Conservation (phyloP, 2,113 vertebrate genomes). For the Salvator merianae region DNA sequence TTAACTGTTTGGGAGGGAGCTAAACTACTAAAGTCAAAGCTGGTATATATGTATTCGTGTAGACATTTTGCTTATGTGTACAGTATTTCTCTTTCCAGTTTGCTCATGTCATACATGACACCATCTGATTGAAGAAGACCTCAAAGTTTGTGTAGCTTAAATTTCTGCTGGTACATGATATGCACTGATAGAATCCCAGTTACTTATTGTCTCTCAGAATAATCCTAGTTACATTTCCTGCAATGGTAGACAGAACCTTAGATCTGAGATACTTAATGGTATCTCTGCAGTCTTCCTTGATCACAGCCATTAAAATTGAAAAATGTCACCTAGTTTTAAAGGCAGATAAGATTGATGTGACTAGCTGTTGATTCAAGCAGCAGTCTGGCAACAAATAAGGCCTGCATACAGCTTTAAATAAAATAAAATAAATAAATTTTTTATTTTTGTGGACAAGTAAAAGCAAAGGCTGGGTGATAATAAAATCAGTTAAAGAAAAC, state of each 20-base stretch:
- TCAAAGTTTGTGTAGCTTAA: background rate
- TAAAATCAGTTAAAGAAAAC: slow-evolving; percentile 12
- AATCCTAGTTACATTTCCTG: background rate
- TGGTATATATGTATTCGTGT: background rate
- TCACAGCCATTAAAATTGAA: slow-evolving; percentile 42
- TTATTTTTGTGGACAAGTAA: slow-evolving; percentile 25
- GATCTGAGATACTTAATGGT: slow-evolving; percentile 23
- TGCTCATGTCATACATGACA: background rate
- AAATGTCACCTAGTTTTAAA: slow-evolving; percentile 30
- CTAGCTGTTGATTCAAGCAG: slow-evolving; percentile 29
- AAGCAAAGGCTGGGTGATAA: background rate
- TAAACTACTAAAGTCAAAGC: background rate
- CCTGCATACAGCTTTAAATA: slow-evolving; percentile 1
- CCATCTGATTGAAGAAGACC: background rate
- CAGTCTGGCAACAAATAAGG: slow-evolving; percentile 50
- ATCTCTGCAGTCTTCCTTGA: slow-evolving; percentile 28
- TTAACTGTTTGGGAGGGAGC: background rate
- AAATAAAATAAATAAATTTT: slow-evolving; percentile 15
- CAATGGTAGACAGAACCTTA: slow-evolving; percentile 1
- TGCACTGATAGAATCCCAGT: background rate
- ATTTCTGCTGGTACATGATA: background rate
- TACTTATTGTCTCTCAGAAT: too few relatives aligned
- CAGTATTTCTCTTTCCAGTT: background rate
- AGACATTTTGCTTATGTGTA: background rate
- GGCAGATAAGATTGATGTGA: slow-evolving; percentile 40